Conservation (phyloP, 2,888 invertebrate genomes). For the Leucophenga montana region DNA sequence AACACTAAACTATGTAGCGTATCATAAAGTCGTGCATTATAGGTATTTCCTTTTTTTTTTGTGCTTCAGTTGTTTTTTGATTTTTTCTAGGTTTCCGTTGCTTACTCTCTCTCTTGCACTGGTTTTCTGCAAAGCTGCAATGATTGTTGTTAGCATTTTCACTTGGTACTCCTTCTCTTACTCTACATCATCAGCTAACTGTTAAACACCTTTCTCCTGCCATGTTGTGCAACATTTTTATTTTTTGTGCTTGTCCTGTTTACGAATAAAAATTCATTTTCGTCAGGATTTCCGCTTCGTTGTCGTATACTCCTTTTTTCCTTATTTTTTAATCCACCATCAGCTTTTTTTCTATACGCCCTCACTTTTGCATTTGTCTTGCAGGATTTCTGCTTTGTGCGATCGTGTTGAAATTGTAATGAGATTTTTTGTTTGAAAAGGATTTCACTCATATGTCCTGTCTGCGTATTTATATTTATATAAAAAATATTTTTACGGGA, state of each 20-base stretch:
- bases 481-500: slow-evolving; percentile 33
- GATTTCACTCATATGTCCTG: slow-evolving; percentile 24
- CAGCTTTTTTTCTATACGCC: neutral
- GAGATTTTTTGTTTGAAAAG: slow-evolving; percentile 55
- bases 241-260: slow-evolving; percentile 55
- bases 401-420: slow-evolving; percentile 70
- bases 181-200: neutral
- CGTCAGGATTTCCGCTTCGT: slow-evolving; percentile 61
- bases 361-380: slow-evolving; percentile 20
- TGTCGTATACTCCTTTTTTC: slow-evolving; percentile 15
- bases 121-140: too few species aligned
- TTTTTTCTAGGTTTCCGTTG: slow-evolving; percentile 46
- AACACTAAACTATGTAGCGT: too few species aligned
- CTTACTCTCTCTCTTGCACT: neutral
- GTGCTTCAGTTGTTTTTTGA: slow-evolving; percentile 62
- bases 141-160: slow-evolving; percentile 9
- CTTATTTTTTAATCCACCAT: neutral
- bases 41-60: slow-evolving; percentile 27
- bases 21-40: too few species aligned
- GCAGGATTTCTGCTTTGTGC: slow-evolving; percentile 51
- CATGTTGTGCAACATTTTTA: slow-evolving; percentile 26
- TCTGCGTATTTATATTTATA: slow-evolving; percentile 8
- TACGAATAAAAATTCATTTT: slow-evolving; percentile 68
- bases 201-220: neutral
- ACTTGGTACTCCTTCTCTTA: neutral